Evolutionary conservation across 2,888 invertebrate species (phyloP).

Genomic region (Antheraea yamamai): DNA sequence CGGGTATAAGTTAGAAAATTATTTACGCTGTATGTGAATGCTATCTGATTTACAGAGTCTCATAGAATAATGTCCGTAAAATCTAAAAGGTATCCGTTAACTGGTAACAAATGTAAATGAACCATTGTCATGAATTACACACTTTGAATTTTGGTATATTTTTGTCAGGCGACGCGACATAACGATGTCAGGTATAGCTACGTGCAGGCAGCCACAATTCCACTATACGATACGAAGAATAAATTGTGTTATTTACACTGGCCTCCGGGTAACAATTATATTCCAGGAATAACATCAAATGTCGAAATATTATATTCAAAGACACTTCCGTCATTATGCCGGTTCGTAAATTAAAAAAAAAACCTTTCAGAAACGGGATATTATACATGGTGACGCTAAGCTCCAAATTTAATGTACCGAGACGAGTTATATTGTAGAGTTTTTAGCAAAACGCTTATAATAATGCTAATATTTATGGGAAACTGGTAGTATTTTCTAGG

Average conservation of each 20-base stretch:
- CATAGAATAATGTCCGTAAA: neutral
- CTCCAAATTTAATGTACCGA: neutral
- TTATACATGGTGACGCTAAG: neutral
- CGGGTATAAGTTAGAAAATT: neutral
- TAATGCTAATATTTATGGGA: too few relatives aligned
- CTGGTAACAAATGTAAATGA: neutral
- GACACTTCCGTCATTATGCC: neutral
- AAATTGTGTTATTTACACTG: neutral
- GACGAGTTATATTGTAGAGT: neutral
- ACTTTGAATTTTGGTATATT: conserved; percentile 8
- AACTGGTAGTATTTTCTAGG: neutral
- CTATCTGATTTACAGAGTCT: neutral
- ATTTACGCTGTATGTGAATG: neutral
- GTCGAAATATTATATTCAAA: neutral
- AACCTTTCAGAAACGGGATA: neutral
- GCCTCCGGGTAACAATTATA: neutral
- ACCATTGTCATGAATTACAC: conserved; percentile 3
- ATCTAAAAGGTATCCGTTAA: neutral
- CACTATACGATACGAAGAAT: neutral
- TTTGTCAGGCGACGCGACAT: neutral
- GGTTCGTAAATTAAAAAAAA: neutral
- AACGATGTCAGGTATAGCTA: neutral
- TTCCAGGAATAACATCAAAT: neutral
- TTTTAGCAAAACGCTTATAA: neutral
- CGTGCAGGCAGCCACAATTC: neutral